These are phyloP conservation scores for Drosophila kambysellisi DNA, from an alignment of 2,888 invertebrate species.

Conservation along the genomic window DNA sequence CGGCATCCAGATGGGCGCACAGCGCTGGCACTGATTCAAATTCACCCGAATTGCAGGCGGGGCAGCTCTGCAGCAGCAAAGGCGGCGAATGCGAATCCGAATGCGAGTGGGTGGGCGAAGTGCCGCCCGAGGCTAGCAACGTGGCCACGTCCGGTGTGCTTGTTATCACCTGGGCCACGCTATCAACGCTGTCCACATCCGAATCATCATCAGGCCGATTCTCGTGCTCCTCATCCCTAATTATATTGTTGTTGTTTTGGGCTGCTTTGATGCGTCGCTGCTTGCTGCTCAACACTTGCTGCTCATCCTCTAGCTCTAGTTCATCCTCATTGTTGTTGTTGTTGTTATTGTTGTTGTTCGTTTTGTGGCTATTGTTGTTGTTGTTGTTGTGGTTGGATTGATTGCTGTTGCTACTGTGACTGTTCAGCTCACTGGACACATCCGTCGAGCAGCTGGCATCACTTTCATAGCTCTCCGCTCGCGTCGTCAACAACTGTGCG, in stretches of 20 bases:
- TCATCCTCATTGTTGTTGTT: slow-evolving; percentile 78
- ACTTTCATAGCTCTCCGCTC: slow-evolving; percentile 87
- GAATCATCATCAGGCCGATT: slow-evolving; percentile 10
- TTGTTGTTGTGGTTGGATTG: slow-evolving; percentile 73
- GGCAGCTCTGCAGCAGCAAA: slow-evolving; percentile 86
- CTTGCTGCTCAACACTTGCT: slow-evolving; percentile 46
- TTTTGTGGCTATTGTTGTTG: slow-evolving; percentile 73
- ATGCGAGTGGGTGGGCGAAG: slow-evolving; percentile 20
- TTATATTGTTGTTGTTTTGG: slow-evolving; percentile 81
- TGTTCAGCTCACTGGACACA: slow-evolving; percentile 84
- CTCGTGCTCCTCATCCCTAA: slow-evolving; percentile 36
- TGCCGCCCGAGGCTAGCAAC: slow-evolving; percentile 49
- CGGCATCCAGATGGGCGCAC: slow-evolving; percentile 88
- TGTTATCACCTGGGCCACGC: slow-evolving; percentile 56
- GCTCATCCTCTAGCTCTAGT: slow-evolving; percentile 2
- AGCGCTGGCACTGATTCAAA: slow-evolving; percentile 87
- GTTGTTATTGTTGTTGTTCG: slow-evolving; percentile 74
- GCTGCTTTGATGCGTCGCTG: slow-evolving; percentile 82
- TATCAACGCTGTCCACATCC: slow-evolving; percentile 27
- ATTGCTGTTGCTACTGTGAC: slow-evolving; percentile 82
- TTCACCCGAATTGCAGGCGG: slow-evolving; percentile 88
- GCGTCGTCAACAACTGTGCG: slow-evolving; percentile 9
- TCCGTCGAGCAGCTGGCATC: slow-evolving; percentile 86
- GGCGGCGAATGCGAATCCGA: slow-evolving; percentile 22
- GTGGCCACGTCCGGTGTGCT: slow-evolving; percentile 73